Percentiles rank a stretch among this genome's conserved stretches.
These are phyloP conservation scores for Merodon equestris DNA, from an alignment of 2,888 invertebrate genomes.

Conservation along the genomic window DNA sequence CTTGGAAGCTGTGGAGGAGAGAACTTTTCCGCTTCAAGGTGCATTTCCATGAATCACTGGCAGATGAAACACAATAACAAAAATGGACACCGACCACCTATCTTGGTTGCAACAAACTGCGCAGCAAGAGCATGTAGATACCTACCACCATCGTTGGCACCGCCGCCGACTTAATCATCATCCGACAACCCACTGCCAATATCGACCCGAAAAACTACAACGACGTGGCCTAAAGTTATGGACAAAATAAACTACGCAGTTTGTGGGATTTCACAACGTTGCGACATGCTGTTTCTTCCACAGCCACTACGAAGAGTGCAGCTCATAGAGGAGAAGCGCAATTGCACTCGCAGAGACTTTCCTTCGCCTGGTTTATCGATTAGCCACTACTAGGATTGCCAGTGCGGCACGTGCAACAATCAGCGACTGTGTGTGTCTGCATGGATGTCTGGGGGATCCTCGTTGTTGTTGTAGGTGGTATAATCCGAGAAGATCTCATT, in stretches of 20 bases:
- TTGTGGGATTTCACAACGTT: conserved; percentile 60
- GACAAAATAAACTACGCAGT: conserved; percentile 53
- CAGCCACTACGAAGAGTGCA: conserved; percentile 13
- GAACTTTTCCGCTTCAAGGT: conserved; percentile 32
- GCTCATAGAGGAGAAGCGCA: background rate
- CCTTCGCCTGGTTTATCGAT: conserved; percentile 47
- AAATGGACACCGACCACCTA: background rate
- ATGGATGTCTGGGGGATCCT: conserved; percentile 12
- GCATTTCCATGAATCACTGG: conserved; percentile 30
- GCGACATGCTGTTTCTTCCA: conserved; percentile 39
- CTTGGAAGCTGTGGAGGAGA: conserved; percentile 44
- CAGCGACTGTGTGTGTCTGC: conserved; percentile 24
- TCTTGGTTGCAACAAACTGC: conserved; percentile 54
- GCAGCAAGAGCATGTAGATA: conserved; percentile 35
- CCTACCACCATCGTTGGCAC: background rate
- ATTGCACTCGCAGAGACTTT: conserved; percentile 13
- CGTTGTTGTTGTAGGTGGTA: conserved; percentile 22
- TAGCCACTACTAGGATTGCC: conserved; percentile 40
- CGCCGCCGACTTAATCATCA: conserved; percentile 4
- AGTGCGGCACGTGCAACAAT: conserved; percentile 6
- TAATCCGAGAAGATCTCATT: conserved; percentile 51
- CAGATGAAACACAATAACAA: background rate
- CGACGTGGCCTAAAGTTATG: conserved; percentile 34
- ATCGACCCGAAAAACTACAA: conserved; percentile 58
- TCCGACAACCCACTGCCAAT: conserved; percentile 35